These are phyloP conservation scores for Chionoecetes opilio DNA, from an alignment of 1,140 invertebrate species.

Conservation along the genomic window DNA sequence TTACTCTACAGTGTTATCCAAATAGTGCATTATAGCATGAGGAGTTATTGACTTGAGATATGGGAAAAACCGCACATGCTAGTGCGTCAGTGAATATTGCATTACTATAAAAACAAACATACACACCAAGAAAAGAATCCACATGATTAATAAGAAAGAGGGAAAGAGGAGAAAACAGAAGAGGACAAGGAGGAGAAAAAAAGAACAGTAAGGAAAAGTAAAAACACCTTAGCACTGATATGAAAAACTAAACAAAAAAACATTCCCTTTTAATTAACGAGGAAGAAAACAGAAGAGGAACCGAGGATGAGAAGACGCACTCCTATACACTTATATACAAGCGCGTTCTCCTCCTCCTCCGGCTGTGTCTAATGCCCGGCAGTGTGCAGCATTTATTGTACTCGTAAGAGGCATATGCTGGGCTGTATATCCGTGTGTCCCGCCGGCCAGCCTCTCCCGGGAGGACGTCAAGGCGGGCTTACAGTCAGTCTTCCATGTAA, in stretches of 20 bases:
- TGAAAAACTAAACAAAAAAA: not conserved
- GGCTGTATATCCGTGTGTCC: not conserved
- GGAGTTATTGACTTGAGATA: not conserved
- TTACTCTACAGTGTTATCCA: not conserved
- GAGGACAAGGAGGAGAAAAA: not conserved
- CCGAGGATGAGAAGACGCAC: too few relatives aligned
- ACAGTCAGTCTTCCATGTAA: constrained; percentile 6
- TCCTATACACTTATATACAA: not conserved
- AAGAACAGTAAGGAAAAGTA: not conserved
- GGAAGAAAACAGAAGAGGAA: too few relatives aligned
- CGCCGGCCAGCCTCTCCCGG: not conserved
- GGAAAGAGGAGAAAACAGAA: not conserved
- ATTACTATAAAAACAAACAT: too few relatives aligned
- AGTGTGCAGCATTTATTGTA: constrained; percentile 17
- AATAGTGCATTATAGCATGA: not conserved
- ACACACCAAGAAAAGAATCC: too few relatives aligned
- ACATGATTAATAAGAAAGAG: not conserved
- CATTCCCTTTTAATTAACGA: not conserved
- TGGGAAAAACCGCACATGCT: too few relatives aligned
- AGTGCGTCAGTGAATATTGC: too few relatives aligned
- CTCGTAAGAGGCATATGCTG: constrained; percentile 18
- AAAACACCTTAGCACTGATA: not conserved
- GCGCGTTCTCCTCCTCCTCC: not conserved
- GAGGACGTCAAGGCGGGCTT: not conserved
- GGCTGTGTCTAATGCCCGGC: not conserved